Conservation (phyloP, 2,797 vertebrate species). For the Chromis chromis region DNA sequence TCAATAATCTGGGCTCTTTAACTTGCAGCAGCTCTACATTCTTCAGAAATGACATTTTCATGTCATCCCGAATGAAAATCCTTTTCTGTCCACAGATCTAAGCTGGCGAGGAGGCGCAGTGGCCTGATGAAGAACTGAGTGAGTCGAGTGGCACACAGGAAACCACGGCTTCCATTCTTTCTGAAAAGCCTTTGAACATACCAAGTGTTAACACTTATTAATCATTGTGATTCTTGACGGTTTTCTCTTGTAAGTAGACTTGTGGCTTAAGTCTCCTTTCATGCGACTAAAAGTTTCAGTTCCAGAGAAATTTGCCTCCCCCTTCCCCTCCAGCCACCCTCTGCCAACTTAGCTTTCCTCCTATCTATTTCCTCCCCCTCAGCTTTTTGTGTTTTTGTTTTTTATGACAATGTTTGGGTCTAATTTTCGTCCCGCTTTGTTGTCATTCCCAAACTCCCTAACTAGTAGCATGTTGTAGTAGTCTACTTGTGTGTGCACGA, state of each 20-base stretch:
- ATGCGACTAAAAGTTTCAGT: constrained; percentile 85
- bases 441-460: constrained; percentile 85
- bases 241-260: constrained; percentile 94
- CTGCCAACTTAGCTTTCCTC: constrained; percentile 44
- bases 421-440: constrained; percentile 82
- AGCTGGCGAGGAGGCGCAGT: constrained; percentile 93
- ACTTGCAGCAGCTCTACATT: too few relatives aligned
- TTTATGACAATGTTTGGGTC: constrained; percentile 72
- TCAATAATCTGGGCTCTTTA: background rate
- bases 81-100: constrained; percentile 86
- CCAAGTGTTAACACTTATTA: constrained; percentile 91
- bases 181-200: constrained; percentile 84
- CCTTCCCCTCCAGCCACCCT: constrained; percentile 35
- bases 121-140: constrained; percentile 91
- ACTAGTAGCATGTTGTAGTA: constrained; percentile 96
- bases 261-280: constrained; percentile 91
- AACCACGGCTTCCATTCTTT: constrained; percentile 71
- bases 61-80: constrained; percentile 11
- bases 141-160: constrained; percentile 38
- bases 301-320: constrained; percentile 76
- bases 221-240: constrained; percentile 94
- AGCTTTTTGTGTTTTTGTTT: constrained; percentile 76
- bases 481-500: constrained; percentile 89
- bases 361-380: constrained; percentile 50
- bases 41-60: background rate